Base-by-base conservation (phyloP, 2,888 invertebrate species). In the Epinotia ramella region DNA sequence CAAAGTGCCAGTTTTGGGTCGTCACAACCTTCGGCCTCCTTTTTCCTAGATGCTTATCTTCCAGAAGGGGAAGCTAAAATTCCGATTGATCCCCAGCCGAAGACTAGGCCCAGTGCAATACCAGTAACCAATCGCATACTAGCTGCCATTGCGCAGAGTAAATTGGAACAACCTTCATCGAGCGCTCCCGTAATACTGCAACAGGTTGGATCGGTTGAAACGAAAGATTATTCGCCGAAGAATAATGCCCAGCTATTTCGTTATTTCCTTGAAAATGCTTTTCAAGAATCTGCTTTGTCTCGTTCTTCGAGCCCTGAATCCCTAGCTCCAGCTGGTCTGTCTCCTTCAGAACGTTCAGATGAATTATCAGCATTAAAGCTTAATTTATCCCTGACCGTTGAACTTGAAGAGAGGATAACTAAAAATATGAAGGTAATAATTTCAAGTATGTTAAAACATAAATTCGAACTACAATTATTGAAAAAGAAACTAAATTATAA, bases 221-320 rank as follows among this genome's bases (percentile, higher is more conserved):
- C 4, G 49, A 49, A 24, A 20, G 24, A 66, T 13, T 28, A 20
- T 24, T 53, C 24, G 16, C 28, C 28, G 11, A 20, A 4, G 20
- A 20, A 20, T 12, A 46, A 24, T 20, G 24, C 7, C 16, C 16
- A 46, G 20, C 20, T 65, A 20, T 46, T 46, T 24, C 0, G 3
- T 7, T 65, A 46, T 49, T 24, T 65, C 18, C 13, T 65, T 49
- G 24, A 66, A 11, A n/a, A 66, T 66, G 12, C 28, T 49, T 49
- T 28, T n/a, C 28, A 66, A 66, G 66, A 49, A 7, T 66, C 53
- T 28, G 53, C 53, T 28, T 53, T 49, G 9, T 66, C 66, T 28
- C 6, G 4, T 16, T 24, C 66, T 4, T 49, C 49, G n/a, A 66
- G n/a, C 28, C 28, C 66, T 28, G 66, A 66, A 53, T 53, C 66